Evolutionary conservation across 2,113 vertebrate species (phyloP), one percentile per base, ranked within the genome.

Genomic region (Alligator sinensis): DNA sequence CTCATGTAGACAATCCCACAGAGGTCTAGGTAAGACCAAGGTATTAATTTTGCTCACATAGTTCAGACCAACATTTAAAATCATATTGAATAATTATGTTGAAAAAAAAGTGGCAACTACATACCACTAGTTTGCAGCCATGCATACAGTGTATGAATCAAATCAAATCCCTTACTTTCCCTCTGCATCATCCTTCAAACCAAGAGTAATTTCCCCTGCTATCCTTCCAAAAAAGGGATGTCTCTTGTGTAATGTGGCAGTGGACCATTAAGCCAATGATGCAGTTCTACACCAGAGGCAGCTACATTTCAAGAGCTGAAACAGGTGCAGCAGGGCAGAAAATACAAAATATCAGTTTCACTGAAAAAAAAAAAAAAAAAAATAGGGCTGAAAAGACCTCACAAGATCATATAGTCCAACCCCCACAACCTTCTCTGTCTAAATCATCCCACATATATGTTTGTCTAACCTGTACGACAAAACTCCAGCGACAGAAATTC

Each of bases 51-150:
- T 93, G 92, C 94, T 93, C 75, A 2, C 10, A 96, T 89, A 95
- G 86, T 70, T 86, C 95, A 91, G 86, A 86, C 82, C 89, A 87
- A 60, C 66, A 94, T 95, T 95, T 95, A 94, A 95, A 96, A 97
- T 95, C 93, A 95, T 64, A 86, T 89, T 94, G 94, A 95, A 95
- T 93, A 96, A 96, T 72, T 64, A 59, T 38, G 14, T 88, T 90
- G 90, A 96, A 96, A 90, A 94, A 93, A 24, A 95, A n/a, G n/a
- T 91, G 96, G 87, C 55, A 81, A 80, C 95, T 93, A 93, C 89
- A 91, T 95, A 91, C 24, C 94, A 94, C 92, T 80, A 5, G 77
- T 75, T 90, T 82, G 95, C 86, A 95, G 92, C 85, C 84, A 75
- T 80, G 94, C 90, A 94, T 84, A 86, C 0, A 1, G 90, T 87